phyloP scores from a whole-genome alignment of 2,113 vertebrate genomes.

The Chaetops frenatus region DNA sequence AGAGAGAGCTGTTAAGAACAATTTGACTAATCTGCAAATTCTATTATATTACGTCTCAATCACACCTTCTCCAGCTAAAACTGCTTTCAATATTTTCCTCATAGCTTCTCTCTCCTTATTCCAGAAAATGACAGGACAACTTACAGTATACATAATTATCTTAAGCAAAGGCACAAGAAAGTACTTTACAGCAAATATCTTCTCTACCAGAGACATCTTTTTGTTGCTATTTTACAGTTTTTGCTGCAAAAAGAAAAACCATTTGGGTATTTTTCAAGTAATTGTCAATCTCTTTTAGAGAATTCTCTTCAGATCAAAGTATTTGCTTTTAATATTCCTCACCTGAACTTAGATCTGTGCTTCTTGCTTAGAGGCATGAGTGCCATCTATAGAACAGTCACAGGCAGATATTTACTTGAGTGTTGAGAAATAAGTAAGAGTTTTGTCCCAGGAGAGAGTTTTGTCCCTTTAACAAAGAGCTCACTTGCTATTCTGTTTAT shows the following conservation, averaged over 20 bases:
- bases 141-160: background rate
- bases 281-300: background rate
- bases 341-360: background rate
- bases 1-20: background rate
- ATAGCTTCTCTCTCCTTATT: background rate
- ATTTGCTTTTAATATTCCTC: background rate
- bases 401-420: background rate
- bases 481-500: background rate
- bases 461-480: background rate
- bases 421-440: background rate
- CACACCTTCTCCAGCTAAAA: background rate
- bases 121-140: background rate
- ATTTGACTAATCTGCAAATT: background rate
- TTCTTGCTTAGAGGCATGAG: slow-evolving; percentile 47
- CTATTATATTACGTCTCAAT: background rate
- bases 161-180: background rate
- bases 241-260: too few relatives aligned
- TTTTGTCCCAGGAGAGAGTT: background rate
- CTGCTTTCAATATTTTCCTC: background rate
- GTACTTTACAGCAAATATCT: background rate
- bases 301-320: background rate
- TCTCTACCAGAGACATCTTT: background rate
- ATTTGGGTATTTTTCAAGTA: background rate
- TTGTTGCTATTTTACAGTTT: background rate
- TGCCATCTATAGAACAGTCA: slow-evolving; percentile 61